Base-by-base conservation (phyloP, 2,113 vertebrate species). In the Amblyopsis rosae region DNA sequence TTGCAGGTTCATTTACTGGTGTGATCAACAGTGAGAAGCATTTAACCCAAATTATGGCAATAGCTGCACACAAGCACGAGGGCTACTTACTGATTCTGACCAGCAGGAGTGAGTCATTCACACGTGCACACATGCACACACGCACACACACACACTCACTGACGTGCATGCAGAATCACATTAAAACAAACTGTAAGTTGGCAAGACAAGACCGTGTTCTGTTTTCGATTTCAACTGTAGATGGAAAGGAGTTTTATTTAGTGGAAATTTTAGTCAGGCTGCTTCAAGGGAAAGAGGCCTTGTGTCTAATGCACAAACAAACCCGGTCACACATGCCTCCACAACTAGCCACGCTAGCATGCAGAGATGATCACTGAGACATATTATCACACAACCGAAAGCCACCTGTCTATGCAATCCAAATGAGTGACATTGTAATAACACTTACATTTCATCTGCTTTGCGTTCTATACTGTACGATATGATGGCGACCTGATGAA, bases 141-240 rank as follows among this genome's bases (percentile, higher is more conserved):
- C 1, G 2, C 5, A 51, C 53, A 58, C 17, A 12, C 4, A 13
- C 51, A 59, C 13, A 45, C 54, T n/a, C 17, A 54, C 64, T 61
- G 58, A 50, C 51, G 10, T 67, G 50, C 65, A 26, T 46, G 12
- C 69, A 68, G 64, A 46, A 12, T 58, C 47, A 68, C 49, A 63
- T 73, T 81, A 70, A 75, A 75, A 82, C 78, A 83, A 88, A 88
- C 56, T 83, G 76, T 85, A 81, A 86, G 73, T 73, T 90, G 87
- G 87, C 88, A 82, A 66, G 63, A 59, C 50, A 45, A 78, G 33
- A 59, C 62, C 9, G 16, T 51, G 51, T 65, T 86, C 87, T 92
- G 90, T 76, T 91, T 87, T 82, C 65, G 80, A 90, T 91, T 90
- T 89, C 32, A 78, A 61, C 66, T 68, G 62, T 54, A 16, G 47